Evolutionary conservation across 2,888 invertebrate genomes (phyloP).

Genomic region (Busseola fusca): DNA sequence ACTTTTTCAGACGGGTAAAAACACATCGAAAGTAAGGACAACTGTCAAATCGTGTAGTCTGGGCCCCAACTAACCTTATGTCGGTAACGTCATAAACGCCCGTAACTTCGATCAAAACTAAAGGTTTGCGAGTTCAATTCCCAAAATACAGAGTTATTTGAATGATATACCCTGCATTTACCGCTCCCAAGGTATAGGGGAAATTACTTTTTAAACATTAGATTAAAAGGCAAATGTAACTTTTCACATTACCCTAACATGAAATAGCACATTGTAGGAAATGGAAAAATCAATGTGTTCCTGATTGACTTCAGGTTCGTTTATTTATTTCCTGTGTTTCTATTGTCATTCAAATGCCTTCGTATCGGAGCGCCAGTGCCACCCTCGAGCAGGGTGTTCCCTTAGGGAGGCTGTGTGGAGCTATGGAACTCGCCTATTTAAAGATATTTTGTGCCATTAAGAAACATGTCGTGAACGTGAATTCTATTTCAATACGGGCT

Average conservation of each 20-base stretch:
- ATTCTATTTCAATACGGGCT: slow-evolving; percentile 19
- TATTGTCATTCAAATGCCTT: slow-evolving; percentile 52
- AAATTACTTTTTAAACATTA: neutral
- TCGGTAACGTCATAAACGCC: too few relatives aligned
- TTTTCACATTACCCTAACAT: neutral
- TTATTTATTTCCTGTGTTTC: slow-evolving; percentile 46
- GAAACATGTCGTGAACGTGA: slow-evolving; percentile 28
- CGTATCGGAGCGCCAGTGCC: slow-evolving; percentile 17
- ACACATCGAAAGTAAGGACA: too few relatives aligned
- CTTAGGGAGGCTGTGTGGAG: slow-evolving; percentile 19
- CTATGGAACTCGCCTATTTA: slow-evolving; percentile 9
- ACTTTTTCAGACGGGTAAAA: neutral
- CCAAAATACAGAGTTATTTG: neutral
- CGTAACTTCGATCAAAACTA: neutral
- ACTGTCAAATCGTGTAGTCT: neutral
- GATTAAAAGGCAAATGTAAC: too few relatives aligned
- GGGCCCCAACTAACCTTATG: neutral
- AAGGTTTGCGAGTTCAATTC: neutral
- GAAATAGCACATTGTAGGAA: slow-evolving; percentile 12
- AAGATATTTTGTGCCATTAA: slow-evolving; percentile 26
- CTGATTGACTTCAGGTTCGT: slow-evolving; percentile 29
- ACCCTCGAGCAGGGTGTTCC: slow-evolving; percentile 5
- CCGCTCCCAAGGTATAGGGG: too few relatives aligned
- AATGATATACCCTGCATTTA: neutral
- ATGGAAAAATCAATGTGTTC: slow-evolving; percentile 25